Evolutionary conservation across 2,113 vertebrate species (phyloP).

Genomic region (Silurus asotus): DNA sequence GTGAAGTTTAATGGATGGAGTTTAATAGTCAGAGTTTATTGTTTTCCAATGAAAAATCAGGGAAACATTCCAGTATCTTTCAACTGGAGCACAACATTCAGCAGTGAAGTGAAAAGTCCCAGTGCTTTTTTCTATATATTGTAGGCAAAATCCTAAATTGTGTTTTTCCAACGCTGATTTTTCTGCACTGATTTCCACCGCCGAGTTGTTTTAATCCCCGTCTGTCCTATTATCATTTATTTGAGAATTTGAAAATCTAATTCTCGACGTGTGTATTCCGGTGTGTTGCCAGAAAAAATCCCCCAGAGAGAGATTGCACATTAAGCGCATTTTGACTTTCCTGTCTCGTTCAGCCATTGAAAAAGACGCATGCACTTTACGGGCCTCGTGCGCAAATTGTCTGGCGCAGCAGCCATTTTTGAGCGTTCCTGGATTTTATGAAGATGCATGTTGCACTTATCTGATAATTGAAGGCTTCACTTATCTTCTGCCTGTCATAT

Average conservation of each 20-base stretch:
- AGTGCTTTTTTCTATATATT: no score
- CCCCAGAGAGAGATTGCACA: not conserved
- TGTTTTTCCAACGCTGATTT: not conserved
- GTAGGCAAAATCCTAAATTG: not conserved
- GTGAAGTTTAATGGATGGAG: no score
- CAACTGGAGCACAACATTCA: no score
- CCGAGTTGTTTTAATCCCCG: not conserved
- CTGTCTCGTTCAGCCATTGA: constrained; percentile 30
- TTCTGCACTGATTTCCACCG: not conserved
- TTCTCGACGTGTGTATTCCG: not conserved
- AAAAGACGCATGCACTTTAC: constrained; percentile 17
- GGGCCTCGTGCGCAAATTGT: constrained; percentile 27
- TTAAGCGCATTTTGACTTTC: constrained; percentile 38
- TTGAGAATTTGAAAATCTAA: constrained; percentile 3
- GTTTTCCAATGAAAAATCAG: no score
- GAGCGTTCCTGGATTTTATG: constrained; percentile 45
- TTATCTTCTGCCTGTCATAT: constrained; percentile 72
- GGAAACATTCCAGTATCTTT: no score
- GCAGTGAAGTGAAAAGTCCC: no score
- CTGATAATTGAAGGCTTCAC: constrained; percentile 70
- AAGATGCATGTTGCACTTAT: constrained; percentile 65
- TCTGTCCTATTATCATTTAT: not conserved
- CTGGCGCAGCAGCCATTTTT: constrained; percentile 36
- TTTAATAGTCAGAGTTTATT: no score
- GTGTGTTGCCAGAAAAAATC: not conserved